Evolutionary conservation across 2,113 vertebrate genomes (phyloP), one percentile per base, ranked within the genome.

Genomic region (Sapajus apella): DNA sequence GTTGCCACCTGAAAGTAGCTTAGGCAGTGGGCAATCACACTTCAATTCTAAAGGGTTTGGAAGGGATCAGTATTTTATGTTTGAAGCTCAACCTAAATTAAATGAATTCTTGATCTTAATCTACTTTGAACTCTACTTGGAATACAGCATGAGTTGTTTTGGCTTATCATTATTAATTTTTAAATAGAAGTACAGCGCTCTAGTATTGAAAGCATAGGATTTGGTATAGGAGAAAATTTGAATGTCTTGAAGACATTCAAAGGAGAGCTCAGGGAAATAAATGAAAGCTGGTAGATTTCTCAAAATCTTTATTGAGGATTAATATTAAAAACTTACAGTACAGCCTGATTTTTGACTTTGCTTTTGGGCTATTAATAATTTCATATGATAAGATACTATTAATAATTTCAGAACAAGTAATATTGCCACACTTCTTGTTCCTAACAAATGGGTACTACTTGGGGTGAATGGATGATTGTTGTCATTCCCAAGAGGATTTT

Each of bases 131-230:
- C 37, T 87, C n/a, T 93, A n/a, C 76, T 91, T 91, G 95, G 70
- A 77, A 90, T 6, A 66, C 23, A 66, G 75, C 40, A n/a, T 64
- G 80, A 58, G 56, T 89, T 96, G 35, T 89, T 97, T 88, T 82
- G 40, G 14, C 43, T 96, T 92, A 64, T 96, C 20, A 73, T 85
- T 93, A 87, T 91, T 94, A 52, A 64, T 70, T 95, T 95, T 86
- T 86, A 89, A 94, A 79, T 52, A 81, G 6, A 86, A 68, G 23
- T 47, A 56, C 25, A 66, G 16, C 66, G 45, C 18, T 89, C 18
- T 96, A 25, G 52, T 50, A 73, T 64, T 94, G 14, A 32, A 90
- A 73, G 40, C 5, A 0, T 94, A 82, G 45, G 75, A 45, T 20
- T 90, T 73, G 68, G 23, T 83, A n/a, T 87, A 83, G 52, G 80